Evolutionary conservation across 2,797 vertebrate genomes (phyloP), one percentile per base, ranked within the genome.

Genomic region (Apogon hyalosoma): DNA sequence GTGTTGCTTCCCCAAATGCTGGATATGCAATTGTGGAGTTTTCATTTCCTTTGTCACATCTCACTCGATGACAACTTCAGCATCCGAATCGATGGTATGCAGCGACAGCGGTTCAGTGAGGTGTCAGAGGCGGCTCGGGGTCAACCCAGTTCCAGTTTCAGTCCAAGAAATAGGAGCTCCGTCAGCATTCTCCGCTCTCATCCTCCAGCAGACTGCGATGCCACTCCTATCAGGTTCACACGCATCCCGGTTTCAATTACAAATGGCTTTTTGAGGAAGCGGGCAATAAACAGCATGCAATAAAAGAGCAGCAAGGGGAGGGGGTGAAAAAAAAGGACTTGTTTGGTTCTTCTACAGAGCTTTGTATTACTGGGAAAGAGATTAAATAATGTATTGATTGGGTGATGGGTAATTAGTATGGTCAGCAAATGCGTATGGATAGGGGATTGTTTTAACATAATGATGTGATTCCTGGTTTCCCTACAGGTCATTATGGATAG

Each of bases 71-170:
- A 56, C 14, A 42, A 51, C 42, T 21, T 46, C 33, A 6, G 43
- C 40, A 3, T 61, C 50, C 1, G 39, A 38, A 68, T 81, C 47
- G 47, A 45, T 79, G 0, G 36, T 19, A 8, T 5, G 33, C 63
- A 4, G 24, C 24, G 5, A 48, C 61, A 6, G 57, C 10, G 10
- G 65, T 45, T 61, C 46, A 42, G 47, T 1, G 46, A 68, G 81
- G 75, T 43, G 12, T 21, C 38, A 40, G 28, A 42, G 67, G 83
- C 72, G 69, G 56, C 63, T 1, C 38, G n/a, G 81, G 86, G 88
- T 92, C 85, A 84, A 76, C 74, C 80, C 48, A 28, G 85, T 86
- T 86, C 81, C 81, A 86, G 85, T 90, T 91, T 84, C 76, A 84
- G 82, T 78, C 42, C 55, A 73, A 72, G 77, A 89, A 87, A 79